phyloP scores from a whole-genome alignment of 2,113 vertebrate genomes.

The Uria aalge region DNA sequence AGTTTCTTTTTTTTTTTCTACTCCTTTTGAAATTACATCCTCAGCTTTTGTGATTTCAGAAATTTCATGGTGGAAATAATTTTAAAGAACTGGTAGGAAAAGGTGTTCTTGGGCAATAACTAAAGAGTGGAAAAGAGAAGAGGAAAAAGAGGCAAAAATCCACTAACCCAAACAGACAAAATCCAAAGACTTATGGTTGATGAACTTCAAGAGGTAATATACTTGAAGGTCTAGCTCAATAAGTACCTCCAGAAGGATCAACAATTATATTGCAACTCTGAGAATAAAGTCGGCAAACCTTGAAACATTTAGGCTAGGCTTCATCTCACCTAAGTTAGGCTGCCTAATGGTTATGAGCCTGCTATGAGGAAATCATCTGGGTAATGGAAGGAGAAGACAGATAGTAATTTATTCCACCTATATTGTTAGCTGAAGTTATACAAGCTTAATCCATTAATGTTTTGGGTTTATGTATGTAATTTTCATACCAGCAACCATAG shows the following conservation, averaged over 20 bases:
- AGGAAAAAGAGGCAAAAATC: neutral
- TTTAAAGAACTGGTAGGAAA: neutral
- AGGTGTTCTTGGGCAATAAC: neutral
- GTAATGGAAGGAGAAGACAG: neutral
- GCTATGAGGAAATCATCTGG: neutral
- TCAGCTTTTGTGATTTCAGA: neutral
- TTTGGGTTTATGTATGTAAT: neutral
- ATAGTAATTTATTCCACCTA: neutral
- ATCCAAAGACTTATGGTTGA: neutral
- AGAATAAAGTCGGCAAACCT: neutral
- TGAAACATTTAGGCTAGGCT: neutral
- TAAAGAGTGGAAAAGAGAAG: neutral
- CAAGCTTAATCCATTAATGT: neutral
- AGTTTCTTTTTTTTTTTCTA: accelerated
- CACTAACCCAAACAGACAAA: neutral
- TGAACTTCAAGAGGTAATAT: neutral
- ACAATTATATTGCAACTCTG: neutral
- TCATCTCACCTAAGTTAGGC: neutral
- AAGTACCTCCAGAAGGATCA: neutral
- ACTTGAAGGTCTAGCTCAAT: neutral
- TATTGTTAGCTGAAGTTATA: neutral
- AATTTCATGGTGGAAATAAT: neutral
- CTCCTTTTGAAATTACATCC: neutral
- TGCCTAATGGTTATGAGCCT: neutral
- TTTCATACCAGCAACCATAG: neutral